Evolutionary conservation across 2,113 vertebrate species (phyloP).

Genomic region (Lota lota): DNA sequence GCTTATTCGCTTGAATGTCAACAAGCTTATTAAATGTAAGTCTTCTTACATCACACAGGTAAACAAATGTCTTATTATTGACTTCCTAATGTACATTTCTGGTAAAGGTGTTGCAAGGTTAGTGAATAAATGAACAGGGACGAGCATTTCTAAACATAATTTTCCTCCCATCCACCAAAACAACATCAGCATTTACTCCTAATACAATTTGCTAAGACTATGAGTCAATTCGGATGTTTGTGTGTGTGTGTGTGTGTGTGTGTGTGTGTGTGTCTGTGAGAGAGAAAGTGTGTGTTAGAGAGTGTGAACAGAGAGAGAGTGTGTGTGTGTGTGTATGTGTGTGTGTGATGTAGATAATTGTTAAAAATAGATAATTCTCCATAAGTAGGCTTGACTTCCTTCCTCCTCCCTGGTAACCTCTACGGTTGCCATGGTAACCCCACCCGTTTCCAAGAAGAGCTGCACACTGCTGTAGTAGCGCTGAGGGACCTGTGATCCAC

Average conservation of each 20-base stretch:
- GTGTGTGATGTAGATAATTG: conserved; percentile 11
- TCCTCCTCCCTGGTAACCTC: conserved; percentile 45
- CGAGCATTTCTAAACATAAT: too few species aligned
- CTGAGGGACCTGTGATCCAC: conserved; percentile 44
- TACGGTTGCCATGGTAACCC: conserved; percentile 61
- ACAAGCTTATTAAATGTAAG: too few species aligned
- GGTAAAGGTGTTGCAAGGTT: too few species aligned
- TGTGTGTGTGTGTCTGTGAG: conserved; percentile 10
- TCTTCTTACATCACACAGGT: too few species aligned
- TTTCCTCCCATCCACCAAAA: too few species aligned
- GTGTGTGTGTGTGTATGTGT: neutral
- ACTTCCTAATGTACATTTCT: too few species aligned
- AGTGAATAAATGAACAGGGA: too few species aligned
- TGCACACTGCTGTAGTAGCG: conserved; percentile 24
- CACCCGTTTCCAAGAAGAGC: conserved; percentile 33
- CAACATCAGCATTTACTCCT: too few species aligned
- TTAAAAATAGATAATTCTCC: conserved; percentile 47
- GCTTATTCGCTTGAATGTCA: conserved; percentile 1
- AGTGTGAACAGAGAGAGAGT: neutral
- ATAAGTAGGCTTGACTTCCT: conserved; percentile 41
- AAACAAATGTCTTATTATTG: too few species aligned
- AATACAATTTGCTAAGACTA: too few species aligned
- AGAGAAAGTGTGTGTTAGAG: neutral
- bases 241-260: conserved; percentile 7
- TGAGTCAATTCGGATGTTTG: neutral